Evolutionary conservation across 2,797 vertebrate genomes (phyloP).

Genomic region (Pelobates cultripes): DNA sequence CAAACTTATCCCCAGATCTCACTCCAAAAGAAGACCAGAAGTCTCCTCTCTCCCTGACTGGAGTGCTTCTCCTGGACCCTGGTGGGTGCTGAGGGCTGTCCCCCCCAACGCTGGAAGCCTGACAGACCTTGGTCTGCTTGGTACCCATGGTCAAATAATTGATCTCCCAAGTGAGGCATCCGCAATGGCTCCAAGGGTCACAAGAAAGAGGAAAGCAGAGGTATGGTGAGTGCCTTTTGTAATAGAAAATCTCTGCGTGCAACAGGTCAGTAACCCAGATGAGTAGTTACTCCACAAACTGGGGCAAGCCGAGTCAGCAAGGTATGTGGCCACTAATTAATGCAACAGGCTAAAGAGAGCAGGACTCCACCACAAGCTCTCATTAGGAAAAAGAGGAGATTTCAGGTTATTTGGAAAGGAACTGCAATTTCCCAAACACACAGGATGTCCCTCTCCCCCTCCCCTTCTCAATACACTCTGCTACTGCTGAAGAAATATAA

Average conservation of each 20-base stretch:
- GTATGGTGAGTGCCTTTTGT: not conserved
- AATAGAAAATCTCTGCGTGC: slow-evolving; percentile 1
- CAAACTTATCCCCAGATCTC: slow-evolving; percentile 85
- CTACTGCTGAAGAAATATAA: slow-evolving; percentile 10
- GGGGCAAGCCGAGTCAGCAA: not conserved
- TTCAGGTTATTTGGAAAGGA: slow-evolving; percentile 11
- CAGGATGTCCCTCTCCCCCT: not conserved
- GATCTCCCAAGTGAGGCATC: slow-evolving; percentile 18
- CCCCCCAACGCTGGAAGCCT: slow-evolving; percentile 68
- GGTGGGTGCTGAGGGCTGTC: slow-evolving; percentile 73
- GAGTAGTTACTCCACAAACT: not conserved
- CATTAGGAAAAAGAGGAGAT: not conserved
- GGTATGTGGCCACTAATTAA: not conserved
- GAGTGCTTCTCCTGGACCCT: slow-evolving; percentile 74
- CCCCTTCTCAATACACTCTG: not conserved
- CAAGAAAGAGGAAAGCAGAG: not conserved
- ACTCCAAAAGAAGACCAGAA: slow-evolving; percentile 86
- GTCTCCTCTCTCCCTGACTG: slow-evolving; percentile 82
- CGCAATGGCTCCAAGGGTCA: slow-evolving; percentile 20
- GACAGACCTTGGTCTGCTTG: slow-evolving; percentile 86
- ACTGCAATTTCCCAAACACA: slow-evolving; percentile 3
- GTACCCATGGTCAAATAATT: slow-evolving; percentile 79
- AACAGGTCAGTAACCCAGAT: slow-evolving; percentile 25
- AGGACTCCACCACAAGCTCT: not conserved
- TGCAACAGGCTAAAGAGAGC: not conserved